Evolutionary conservation across 2,797 vertebrate species (phyloP).

Genomic region (Pangasius mekongensis): DNA sequence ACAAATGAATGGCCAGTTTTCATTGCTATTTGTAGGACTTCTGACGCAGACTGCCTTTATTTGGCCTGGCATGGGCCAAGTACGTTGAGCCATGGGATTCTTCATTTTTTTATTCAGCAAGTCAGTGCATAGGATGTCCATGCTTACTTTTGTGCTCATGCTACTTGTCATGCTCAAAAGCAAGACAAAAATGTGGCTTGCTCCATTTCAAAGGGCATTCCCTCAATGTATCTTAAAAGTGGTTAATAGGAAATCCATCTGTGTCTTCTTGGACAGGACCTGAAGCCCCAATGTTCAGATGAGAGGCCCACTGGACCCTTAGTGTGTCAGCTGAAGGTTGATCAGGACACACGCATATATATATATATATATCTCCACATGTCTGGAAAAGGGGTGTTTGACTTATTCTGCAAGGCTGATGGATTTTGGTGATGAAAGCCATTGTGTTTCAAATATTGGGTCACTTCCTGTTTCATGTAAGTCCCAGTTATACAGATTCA

Average conservation of each 20-base stretch:
- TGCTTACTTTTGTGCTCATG: not conserved
- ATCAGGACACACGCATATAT: not conserved
- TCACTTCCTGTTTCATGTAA: not conserved
- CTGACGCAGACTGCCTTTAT: conserved; percentile 22
- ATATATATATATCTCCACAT: conserved; percentile 10
- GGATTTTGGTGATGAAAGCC: conserved; percentile 21
- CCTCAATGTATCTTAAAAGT: conserved; percentile 47
- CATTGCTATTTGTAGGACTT: conserved; percentile 18
- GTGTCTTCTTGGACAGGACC: conserved; percentile 21
- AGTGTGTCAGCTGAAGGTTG: conserved; percentile 15
- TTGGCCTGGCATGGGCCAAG: not conserved
- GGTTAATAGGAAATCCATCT: conserved; percentile 52
- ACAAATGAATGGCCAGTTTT: conserved; percentile 37
- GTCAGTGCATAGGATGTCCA: conserved; percentile 2
- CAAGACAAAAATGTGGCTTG: not conserved
- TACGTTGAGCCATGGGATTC: not conserved
- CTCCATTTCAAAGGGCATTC: conserved; percentile 41
- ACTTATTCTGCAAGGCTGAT: conserved; percentile 40
- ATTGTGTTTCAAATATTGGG: not conserved
- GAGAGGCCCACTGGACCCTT: conserved; percentile 22
- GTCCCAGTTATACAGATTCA: not conserved
- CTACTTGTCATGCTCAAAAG: conserved; percentile 39
- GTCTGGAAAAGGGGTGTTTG: conserved; percentile 22
- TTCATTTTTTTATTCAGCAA: not conserved
- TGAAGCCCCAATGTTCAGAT: conserved; percentile 27